A percentile compares a stretch with the other conserved stretches of the same genome.
Evolutionary conservation across 2,888 invertebrate genomes (phyloP).

Genomic region (Ennomos fuscantarius): DNA sequence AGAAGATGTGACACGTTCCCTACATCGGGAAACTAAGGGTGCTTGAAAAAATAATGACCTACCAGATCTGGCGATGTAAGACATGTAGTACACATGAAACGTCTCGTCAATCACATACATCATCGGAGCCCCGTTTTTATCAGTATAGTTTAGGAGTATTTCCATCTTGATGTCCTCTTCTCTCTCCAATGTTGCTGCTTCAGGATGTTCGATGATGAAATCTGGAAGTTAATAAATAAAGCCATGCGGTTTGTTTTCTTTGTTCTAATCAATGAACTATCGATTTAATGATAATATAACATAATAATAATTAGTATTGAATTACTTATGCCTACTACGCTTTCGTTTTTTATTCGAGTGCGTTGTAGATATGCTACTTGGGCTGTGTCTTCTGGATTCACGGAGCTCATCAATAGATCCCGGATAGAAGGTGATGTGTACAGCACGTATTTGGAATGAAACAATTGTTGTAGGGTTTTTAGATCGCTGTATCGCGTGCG

Average conservation of each 20-base stretch:
- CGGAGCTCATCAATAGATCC: slow-evolving; percentile 39
- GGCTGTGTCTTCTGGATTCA: slow-evolving; percentile 24
- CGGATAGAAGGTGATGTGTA: slow-evolving; percentile 47
- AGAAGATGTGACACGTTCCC: too few relatives aligned
- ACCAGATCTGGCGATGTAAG: slow-evolving; percentile 56
- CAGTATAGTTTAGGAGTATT: slow-evolving; percentile 41
- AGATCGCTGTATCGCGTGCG: slow-evolving; percentile 41
- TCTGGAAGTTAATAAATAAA: slow-evolving; percentile 28
- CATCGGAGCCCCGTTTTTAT: slow-evolving; percentile 42
- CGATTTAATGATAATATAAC: too few relatives aligned
- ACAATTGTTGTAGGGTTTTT: slow-evolving; percentile 47
- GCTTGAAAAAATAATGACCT: slow-evolving; percentile 10
- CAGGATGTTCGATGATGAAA: slow-evolving; percentile 36
- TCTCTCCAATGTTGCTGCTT: slow-evolving; percentile 47
- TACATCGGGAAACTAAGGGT: too few relatives aligned
- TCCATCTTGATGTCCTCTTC: slow-evolving; percentile 48
- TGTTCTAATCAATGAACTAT: too few relatives aligned
- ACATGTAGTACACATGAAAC: slow-evolving; percentile 49
- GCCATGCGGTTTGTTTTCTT: too few relatives aligned
- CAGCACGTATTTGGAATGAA: slow-evolving; percentile 37
- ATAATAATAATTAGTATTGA: background rate
- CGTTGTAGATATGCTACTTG: slow-evolving; percentile 36
- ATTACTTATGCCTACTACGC: slow-evolving; percentile 7
- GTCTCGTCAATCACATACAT: slow-evolving; percentile 55
- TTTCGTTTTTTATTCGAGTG: slow-evolving; percentile 8